A percentile compares a stretch with the other conserved stretches of the same genome.
These are phyloP conservation scores for Parochlus steinenii DNA, from an alignment of 2,888 invertebrate species.

Conservation along the genomic window DNA sequence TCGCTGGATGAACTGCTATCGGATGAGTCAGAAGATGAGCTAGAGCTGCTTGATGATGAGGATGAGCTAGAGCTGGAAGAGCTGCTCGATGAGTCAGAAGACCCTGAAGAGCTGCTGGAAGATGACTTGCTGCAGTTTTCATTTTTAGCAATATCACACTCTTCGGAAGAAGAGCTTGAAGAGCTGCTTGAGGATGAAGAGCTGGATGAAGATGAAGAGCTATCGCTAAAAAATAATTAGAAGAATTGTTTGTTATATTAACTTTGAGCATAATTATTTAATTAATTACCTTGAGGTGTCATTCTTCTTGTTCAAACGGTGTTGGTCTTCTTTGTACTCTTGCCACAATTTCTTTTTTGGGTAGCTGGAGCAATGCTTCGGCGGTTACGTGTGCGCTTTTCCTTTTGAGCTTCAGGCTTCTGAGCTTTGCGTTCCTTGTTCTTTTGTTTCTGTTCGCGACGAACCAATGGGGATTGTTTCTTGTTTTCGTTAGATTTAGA, in stretches of 20 bases:
- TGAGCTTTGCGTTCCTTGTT: conserved; percentile 9
- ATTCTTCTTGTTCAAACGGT: not conserved
- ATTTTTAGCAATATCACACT: conserved; percentile 9
- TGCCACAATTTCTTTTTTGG: too few species aligned
- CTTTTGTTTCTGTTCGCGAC: conserved; percentile 1
- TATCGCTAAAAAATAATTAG: too few species aligned
- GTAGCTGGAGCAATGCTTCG: not conserved
- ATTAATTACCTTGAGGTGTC: not conserved
- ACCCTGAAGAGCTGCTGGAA: too few species aligned
- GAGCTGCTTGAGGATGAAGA: conserved; percentile 14
- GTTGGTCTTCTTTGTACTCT: too few species aligned
- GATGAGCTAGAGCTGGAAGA: conserved; percentile 6
- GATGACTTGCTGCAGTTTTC: too few species aligned
- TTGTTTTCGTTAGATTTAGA: conserved; percentile 2
- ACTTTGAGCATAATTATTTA: not conserved
- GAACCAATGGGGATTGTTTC: not conserved
- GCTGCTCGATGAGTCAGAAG: conserved; percentile 7
- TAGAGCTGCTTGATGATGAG: conserved; percentile 29
- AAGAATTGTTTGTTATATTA: not conserved
- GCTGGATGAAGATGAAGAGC: conserved; percentile 14
- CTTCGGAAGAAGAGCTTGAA: conserved; percentile 15
- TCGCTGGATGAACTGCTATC: conserved; percentile 15
- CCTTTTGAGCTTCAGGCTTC: not conserved
- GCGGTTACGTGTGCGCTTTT: not conserved
- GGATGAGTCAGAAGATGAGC: conserved; percentile 26